Evolutionary conservation across 2,113 vertebrate genomes (phyloP), one percentile per base, ranked within the genome.

Genomic region (Ceyx margarethae): DNA sequence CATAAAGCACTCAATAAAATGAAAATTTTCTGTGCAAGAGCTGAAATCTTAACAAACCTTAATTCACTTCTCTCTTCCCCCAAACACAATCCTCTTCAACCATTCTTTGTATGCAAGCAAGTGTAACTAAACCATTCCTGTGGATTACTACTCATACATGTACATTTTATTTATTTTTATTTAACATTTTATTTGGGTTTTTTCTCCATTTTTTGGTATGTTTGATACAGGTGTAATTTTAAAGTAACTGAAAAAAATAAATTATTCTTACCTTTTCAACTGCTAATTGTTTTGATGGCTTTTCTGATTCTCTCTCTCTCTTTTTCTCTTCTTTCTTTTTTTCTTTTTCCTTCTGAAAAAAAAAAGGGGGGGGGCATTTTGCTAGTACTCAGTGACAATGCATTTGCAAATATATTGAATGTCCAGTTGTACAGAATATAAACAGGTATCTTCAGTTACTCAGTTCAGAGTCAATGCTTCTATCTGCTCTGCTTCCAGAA

Each of bases 281-380:
- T 91, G 95, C 89, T 92, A 97, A 85, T 60, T 96, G 94, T 92
- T 98, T 98, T 50, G 91, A 71, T 67, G 97, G 68, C 96, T 98
- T 98, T 96, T 99, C 98, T 65, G 97, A 90, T 83, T 99, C 98
- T 94, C 95, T 98, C 58, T 99, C 98, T 96, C 95, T 98, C 94
- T 98, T 99, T 89, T 95, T 98, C 66, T 99, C 98, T 93, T 98
- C 98, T 94, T 98, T 98, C 96, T 98, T 98, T 95, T 98, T 99
- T 95, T 98, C 98, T 92, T 98, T 98, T 96, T 98, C 98, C 96
- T 98, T 98, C 98, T 98, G 94, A 77, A 91, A 95, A 73, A 73
- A n/a, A 90, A 95, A 67, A 28, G 9, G 37, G 37, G 37, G 13
- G 86, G 19, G 25, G 11, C 13, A 76, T 87, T 72, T 85, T 75